phyloP scores from a whole-genome alignment of 2,113 vertebrate species.

The Oryzias javanicus region DNA sequence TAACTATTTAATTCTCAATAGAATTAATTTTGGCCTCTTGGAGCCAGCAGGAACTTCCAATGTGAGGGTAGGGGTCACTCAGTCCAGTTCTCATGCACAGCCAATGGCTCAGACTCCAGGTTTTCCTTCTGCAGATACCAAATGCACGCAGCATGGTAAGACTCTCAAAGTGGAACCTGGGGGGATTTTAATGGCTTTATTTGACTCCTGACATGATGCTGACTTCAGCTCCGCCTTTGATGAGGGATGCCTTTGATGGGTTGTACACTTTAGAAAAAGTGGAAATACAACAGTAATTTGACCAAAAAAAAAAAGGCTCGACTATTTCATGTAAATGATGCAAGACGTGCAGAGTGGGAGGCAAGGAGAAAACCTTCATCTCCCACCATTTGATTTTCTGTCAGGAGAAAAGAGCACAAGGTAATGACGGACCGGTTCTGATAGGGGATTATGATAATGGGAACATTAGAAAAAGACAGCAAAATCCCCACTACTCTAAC shows the following conservation, averaged over 20 bases:
- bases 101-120: too few species aligned
- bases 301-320: conserved; percentile 14
- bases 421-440: conserved; percentile 50
- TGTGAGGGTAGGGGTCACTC: too few species aligned
- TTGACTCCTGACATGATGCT: conserved; percentile 63
- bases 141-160: too few species aligned
- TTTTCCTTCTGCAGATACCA: too few species aligned
- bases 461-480: conserved; percentile 41
- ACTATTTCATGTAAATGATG: conserved; percentile 37
- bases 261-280: conserved; percentile 49
- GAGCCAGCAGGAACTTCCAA: too few species aligned
- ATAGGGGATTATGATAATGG: conserved; percentile 67
- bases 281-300: conserved; percentile 66
- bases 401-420: conserved; percentile 59
- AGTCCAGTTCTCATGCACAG: too few species aligned
- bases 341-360: conserved; percentile 19
- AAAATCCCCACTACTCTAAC: conserved; percentile 14
- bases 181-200: conserved; percentile 66
- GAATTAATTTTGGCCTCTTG: too few species aligned
- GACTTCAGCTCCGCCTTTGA: conserved; percentile 57
- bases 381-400: conserved; percentile 60
- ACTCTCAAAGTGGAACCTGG: neutral
- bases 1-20: too few species aligned
- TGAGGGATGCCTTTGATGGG: conserved; percentile 58
- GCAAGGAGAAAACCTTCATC: conserved; percentile 49